These are phyloP conservation scores for Meiosimyza platycephala DNA, from an alignment of 2,888 invertebrate genomes.

Conservation along the genomic window DNA sequence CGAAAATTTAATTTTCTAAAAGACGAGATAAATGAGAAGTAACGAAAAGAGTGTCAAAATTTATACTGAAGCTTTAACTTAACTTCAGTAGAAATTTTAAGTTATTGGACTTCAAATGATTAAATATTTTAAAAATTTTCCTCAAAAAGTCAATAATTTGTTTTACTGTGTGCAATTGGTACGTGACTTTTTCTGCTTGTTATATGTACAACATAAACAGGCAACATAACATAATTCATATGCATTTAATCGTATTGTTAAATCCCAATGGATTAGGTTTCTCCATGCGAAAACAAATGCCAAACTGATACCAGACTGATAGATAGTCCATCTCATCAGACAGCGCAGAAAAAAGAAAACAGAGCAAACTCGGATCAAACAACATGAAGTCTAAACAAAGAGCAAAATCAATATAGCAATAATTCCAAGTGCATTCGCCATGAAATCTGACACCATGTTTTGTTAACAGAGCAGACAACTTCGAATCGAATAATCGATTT, in stretches of 20 bases:
- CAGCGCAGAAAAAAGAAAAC: background rate
- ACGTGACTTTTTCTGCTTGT: slow-evolving; percentile 28
- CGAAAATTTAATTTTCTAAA: too few species aligned
- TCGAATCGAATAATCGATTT: background rate
- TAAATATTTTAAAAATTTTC: too few species aligned
- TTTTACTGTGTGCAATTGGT: background rate
- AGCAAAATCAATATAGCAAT: background rate
- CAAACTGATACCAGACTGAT: slow-evolving; percentile 31
- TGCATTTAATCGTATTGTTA: too few species aligned
- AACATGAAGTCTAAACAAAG: background rate
- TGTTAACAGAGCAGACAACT: slow-evolving; percentile 2
- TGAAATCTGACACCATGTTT: slow-evolving; percentile 28
- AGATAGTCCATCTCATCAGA: slow-evolving; percentile 9
- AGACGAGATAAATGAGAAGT: too few species aligned
- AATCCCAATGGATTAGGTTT: slow-evolving; percentile 17
- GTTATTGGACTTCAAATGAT: too few species aligned
- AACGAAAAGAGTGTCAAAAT: too few species aligned
- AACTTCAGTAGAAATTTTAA: too few species aligned
- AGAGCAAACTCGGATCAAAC: background rate
- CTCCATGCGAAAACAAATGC: slow-evolving; percentile 10
- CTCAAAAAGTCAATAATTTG: too few species aligned
- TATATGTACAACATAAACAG: background rate
- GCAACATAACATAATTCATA: too few species aligned
- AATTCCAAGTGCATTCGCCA: background rate
- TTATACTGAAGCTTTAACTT: too few species aligned